Conservation (phyloP, 2,797 vertebrate species). For the Florisuga fusca region DNA sequence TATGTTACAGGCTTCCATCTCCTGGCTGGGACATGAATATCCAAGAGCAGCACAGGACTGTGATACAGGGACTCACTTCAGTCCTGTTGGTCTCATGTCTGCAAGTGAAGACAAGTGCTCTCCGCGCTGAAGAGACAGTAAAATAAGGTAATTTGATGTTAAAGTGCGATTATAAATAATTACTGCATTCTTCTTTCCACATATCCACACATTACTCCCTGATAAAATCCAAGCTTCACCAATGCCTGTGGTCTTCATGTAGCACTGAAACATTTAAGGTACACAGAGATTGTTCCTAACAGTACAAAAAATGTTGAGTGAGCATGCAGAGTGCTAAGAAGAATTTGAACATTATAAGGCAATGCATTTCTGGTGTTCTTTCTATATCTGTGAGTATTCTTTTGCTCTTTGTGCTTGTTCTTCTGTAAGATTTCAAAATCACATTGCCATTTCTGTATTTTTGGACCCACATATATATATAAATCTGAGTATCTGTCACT, state of each 20-base stretch:
- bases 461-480: not conserved
- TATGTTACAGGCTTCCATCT: not conserved
- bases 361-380: not conserved
- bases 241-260: not conserved
- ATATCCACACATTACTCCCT: not conserved
- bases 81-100: not conserved
- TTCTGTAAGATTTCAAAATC: not conserved
- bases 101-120: not conserved
- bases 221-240: not conserved
- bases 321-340: not conserved
- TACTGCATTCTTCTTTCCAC: not conserved
- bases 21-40: not conserved
- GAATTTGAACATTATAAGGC: not conserved
- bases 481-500: not conserved
- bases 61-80: not conserved
- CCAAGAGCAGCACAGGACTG: not conserved
- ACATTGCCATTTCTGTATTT: not conserved
- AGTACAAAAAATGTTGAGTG: not conserved
- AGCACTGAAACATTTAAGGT: not conserved
- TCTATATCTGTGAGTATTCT: not conserved
- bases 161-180: not conserved
- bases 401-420: not conserved
- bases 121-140: not conserved
- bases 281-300: not conserved
- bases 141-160: not conserved